Conservation (phyloP, 2,888 invertebrate genomes). For the Pseudococcus viburni region DNA sequence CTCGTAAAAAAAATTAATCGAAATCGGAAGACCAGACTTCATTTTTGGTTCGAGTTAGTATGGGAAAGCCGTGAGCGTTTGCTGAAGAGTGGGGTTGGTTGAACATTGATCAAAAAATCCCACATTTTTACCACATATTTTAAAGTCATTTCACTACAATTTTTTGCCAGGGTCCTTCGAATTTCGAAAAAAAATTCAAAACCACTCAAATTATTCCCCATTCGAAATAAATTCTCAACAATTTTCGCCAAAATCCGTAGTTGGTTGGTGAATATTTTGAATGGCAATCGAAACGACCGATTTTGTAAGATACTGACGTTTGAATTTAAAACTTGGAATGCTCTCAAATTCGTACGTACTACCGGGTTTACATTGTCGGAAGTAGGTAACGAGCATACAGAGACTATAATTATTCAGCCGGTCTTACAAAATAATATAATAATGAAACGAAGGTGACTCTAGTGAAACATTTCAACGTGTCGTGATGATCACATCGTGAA, state of each 20-base stretch:
- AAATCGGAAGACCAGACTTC: too few relatives aligned
- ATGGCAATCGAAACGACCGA: neutral
- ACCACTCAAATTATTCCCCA: too few relatives aligned
- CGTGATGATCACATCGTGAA: neutral
- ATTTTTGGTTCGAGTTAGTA: too few relatives aligned
- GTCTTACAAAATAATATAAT: neutral
- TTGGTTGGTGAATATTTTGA: neutral
- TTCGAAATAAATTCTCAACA: too few relatives aligned
- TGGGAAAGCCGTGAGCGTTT: too few relatives aligned
- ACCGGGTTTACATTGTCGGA: conserved; percentile 5
- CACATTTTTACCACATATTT: too few relatives aligned
- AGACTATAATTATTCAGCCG: conserved; percentile 16
- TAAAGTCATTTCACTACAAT: too few relatives aligned
- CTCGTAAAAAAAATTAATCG: too few relatives aligned
- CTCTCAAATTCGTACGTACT: conserved; percentile 19
- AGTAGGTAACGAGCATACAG: neutral
- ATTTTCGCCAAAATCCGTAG: neutral
- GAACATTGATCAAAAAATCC: too few relatives aligned
- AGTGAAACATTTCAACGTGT: neutral
- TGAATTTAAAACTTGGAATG: neutral
- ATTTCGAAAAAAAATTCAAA: too few relatives aligned
- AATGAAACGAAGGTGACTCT: neutral
- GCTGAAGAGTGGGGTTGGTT: too few relatives aligned
- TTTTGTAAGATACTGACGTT: neutral
- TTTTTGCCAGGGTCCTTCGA: too few relatives aligned